Evolutionary conservation across 2,888 invertebrate species (phyloP).

Genomic region (Drosophila fulvimacula): DNA sequence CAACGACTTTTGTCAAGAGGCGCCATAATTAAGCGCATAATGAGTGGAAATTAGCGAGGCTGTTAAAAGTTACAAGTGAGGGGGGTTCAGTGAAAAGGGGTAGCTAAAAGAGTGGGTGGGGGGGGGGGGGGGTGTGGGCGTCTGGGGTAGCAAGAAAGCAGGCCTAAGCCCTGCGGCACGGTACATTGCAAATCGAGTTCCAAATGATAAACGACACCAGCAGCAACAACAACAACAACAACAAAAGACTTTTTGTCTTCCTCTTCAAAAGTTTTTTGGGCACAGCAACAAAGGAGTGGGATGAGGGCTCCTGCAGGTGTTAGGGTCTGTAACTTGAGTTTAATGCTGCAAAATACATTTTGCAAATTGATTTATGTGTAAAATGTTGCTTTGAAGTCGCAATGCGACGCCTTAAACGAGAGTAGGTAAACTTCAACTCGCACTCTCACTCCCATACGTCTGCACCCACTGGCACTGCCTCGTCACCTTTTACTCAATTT

Average conservation of each 20-base stretch:
- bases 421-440: constrained; percentile 8
- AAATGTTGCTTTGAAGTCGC: constrained; percentile 68
- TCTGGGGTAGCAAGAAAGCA: neutral
- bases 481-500: constrained; percentile 49
- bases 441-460: neutral
- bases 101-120: neutral
- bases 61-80: constrained; percentile 40
- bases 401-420: constrained; percentile 21
- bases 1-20: constrained; percentile 39
- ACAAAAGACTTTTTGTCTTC: constrained; percentile 5
- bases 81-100: neutral
- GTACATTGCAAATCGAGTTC: constrained; percentile 59
- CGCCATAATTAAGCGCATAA: constrained; percentile 64
- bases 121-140: neutral
- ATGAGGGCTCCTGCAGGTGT: constrained; percentile 4
- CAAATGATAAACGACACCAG: constrained; percentile 55
- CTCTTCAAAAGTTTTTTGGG: constrained; percentile 27
- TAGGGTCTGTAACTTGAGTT: constrained; percentile 43
- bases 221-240: constrained; percentile 17
- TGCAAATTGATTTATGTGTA: constrained; percentile 74
- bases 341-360: constrained; percentile 63
- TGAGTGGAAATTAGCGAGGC: constrained; percentile 65
- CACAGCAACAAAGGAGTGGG: neutral
- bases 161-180: neutral
- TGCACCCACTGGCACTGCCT: neutral